Evolutionary conservation across 1,140 invertebrate genomes (phyloP).

Genomic region (Philopotamus ludificatus): DNA sequence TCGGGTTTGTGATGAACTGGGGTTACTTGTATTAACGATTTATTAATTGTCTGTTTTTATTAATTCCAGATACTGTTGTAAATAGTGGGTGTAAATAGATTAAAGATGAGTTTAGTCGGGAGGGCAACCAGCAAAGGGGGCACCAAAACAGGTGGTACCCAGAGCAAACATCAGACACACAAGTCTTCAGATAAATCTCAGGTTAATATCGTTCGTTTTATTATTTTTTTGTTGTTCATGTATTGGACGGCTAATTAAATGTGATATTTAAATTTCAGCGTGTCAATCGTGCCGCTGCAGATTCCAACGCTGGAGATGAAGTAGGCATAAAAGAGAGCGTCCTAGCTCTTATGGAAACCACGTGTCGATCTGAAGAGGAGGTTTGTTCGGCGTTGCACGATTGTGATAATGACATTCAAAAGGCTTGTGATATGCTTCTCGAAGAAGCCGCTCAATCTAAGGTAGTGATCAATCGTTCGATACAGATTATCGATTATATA

Average conservation of each 20-base stretch:
- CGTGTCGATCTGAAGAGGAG: constrained; percentile 76
- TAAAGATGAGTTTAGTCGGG: constrained; percentile 57
- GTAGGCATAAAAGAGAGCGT: constrained; percentile 54
- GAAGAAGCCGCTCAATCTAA: too few relatives aligned
- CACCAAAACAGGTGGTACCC: constrained; percentile 45
- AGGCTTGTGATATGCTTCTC: constrained; percentile 59
- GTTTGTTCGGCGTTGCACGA: constrained; percentile 80
- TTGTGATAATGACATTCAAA: constrained; percentile 73
- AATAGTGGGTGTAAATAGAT: constrained; percentile 58
- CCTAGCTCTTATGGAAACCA: constrained; percentile 77
- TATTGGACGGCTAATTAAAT: constrained; percentile 1
- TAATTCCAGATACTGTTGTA: constrained; percentile 56
- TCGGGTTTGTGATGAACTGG: too few relatives aligned
- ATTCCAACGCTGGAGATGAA: constrained; percentile 24
- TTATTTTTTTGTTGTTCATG: background rate
- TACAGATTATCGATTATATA: background rate
- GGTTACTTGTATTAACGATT: background rate
- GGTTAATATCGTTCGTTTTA: constrained; percentile 41
- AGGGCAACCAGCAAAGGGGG: constrained; percentile 55
- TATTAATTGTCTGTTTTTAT: constrained; percentile 26
- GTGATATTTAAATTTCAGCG: constrained; percentile 1
- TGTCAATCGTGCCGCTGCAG: background rate
- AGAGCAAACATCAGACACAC: constrained; percentile 46
- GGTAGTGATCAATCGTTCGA: too few relatives aligned
- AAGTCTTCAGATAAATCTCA: constrained; percentile 55